Percentiles rank a stretch among this genome's conserved stretches.
Conservation (phyloP, 1,140 invertebrate genomes). For the Calephelis nemesis region DNA sequence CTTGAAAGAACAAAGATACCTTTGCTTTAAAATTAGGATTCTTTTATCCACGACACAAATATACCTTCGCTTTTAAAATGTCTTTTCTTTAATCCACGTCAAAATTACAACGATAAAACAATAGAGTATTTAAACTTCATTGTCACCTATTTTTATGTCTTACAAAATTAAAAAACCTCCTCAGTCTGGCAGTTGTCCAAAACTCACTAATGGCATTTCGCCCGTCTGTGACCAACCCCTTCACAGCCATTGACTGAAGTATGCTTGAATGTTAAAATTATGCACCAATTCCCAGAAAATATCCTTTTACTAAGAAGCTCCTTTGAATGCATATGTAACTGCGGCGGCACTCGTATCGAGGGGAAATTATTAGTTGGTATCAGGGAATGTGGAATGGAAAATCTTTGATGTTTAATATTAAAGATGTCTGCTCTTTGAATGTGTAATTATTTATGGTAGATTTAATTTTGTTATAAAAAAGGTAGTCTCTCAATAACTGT, state of each 20-base stretch:
- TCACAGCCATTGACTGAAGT: constrained; percentile 43
- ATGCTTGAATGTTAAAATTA: constrained; percentile 63
- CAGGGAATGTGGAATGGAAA: constrained; percentile 5
- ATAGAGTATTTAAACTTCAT: neutral
- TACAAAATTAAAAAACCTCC: constrained; percentile 39
- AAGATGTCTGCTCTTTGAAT: neutral
- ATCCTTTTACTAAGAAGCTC: constrained; percentile 55
- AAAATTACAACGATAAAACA: neutral
- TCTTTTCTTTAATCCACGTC: no score
- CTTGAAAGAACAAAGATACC: no score
- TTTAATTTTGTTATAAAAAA: no score
- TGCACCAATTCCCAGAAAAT: constrained; percentile 48
- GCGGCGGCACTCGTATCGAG: constrained; percentile 19
- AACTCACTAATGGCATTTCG: constrained; percentile 66
- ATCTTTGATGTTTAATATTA: constrained; percentile 5
- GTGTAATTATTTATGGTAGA: no score
- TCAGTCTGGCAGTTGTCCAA: constrained; percentile 56
- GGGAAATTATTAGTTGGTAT: constrained; percentile 19
- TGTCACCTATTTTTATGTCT: constrained; percentile 20
- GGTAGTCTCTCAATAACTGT: no score
- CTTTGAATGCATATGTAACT: constrained; percentile 37
- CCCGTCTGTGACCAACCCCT: constrained; percentile 62
- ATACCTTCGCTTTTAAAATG: no score
- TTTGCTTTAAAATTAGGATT: no score
- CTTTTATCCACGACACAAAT: no score